Conservation (phyloP, 2,113 vertebrate species). For the Rhizomys pruinosus region DNA sequence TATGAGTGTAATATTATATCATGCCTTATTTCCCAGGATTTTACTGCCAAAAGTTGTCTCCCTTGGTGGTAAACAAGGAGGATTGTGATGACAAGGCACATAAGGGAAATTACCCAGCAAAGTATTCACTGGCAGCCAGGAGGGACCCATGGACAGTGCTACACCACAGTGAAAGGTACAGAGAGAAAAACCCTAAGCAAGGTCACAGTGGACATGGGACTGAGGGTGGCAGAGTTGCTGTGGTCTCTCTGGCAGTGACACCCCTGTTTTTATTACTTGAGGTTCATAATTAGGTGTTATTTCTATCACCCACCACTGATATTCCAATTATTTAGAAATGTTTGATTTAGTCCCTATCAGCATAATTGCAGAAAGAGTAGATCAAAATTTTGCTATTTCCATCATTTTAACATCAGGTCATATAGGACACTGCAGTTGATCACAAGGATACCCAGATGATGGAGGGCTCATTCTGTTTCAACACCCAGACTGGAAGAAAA, state of each 20-base stretch:
- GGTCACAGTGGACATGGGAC: neutral
- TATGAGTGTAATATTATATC: neutral
- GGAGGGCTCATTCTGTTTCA: neutral
- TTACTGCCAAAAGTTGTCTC: neutral
- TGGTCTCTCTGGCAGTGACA: neutral
- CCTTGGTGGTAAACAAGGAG: neutral
- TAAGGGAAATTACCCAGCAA: neutral
- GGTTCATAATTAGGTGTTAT: slow-evolving; percentile 3
- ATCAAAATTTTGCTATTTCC: slow-evolving; percentile 39
- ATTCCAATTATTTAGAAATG: slow-evolving; percentile 50
- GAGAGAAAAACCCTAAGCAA: neutral
- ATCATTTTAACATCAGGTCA: slow-evolving; percentile 27
- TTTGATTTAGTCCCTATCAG: slow-evolving; percentile 47
- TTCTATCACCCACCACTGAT: slow-evolving; percentile 33
- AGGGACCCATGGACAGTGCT: neutral
- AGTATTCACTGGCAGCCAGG: neutral
- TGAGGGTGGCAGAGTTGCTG: neutral
- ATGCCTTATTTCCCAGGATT: neutral
- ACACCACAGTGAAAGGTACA: neutral
- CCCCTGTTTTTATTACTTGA: neutral
- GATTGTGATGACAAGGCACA: neutral
- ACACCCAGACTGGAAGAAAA: slow-evolving; percentile 13
- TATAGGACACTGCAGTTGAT: neutral
- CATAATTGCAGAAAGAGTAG: slow-evolving; percentile 7
- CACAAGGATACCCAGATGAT: neutral